Percentiles rank a stretch among this genome's conserved stretches.
Conservation (phyloP, 2,113 vertebrate genomes). For the Colinus virginianus region DNA sequence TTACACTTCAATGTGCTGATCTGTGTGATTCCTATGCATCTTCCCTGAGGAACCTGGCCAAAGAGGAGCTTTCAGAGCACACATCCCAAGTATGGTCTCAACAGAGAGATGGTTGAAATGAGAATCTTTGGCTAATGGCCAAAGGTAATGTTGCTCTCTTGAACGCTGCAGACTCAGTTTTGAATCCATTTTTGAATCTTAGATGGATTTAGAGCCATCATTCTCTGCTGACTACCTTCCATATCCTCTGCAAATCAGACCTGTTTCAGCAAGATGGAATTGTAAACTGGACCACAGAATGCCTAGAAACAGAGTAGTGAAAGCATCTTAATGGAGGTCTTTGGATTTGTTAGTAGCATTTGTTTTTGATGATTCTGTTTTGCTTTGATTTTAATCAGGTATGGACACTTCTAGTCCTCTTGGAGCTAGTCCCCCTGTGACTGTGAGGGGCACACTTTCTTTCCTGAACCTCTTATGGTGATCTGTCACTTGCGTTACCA, state of each 20-base stretch:
- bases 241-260: background rate
- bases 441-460: background rate
- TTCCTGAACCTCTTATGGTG: background rate
- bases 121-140: background rate
- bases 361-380: background rate
- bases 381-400: background rate
- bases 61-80: background rate
- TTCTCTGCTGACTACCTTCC: background rate
- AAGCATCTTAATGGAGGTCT: background rate
- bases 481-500: background rate
- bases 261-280: background rate
- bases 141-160: background rate
- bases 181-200: background rate
- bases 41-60: background rate
- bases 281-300: background rate
- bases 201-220: background rate
- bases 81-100: background rate
- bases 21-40: fast-evolving
- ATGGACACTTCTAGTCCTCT: background rate
- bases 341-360: background rate
- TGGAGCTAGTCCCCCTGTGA: background rate
- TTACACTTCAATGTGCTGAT: background rate
- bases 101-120: background rate
- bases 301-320: background rate
- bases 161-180: background rate